A percentile compares a stretch with the other conserved stretches of the same genome.
phyloP scores from a whole-genome alignment of 2,797 vertebrate species.

The Urophycis tenuis region DNA sequence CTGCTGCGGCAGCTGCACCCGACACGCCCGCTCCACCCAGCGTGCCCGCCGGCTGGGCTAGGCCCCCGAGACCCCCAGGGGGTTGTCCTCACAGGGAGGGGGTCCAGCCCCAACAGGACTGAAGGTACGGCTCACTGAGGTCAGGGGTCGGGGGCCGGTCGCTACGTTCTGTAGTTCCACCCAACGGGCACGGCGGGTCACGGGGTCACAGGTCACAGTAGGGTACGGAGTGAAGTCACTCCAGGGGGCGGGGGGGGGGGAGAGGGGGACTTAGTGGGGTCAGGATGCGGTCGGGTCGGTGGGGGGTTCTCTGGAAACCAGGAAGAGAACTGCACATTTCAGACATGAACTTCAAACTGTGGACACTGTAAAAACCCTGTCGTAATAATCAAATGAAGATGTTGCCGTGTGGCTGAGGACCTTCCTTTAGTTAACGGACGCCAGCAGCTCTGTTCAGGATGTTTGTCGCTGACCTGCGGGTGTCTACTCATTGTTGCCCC shows the following conservation, averaged over 20 bases:
- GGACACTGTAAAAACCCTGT: background rate
- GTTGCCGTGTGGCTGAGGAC: background rate
- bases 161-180: too few relatives aligned
- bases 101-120: too few relatives aligned
- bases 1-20: conserved; percentile 91
- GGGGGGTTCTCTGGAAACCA: background rate
- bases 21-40: conserved; percentile 36
- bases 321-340: background rate
- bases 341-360: background rate
- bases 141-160: background rate
- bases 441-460: background rate
- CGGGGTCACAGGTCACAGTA: too few relatives aligned
- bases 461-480: background rate
- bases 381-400: background rate
- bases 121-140: background rate
- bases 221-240: too few relatives aligned
- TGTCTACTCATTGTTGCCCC: background rate
- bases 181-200: too few relatives aligned
- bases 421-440: background rate
- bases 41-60: background rate
- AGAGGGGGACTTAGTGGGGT: background rate
- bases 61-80: background rate
- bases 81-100: too few relatives aligned
- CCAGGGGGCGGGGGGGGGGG: too few relatives aligned
- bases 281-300: background rate